Conservation (phyloP, 2,797 vertebrate species). For the Diglossa cyanea region DNA sequence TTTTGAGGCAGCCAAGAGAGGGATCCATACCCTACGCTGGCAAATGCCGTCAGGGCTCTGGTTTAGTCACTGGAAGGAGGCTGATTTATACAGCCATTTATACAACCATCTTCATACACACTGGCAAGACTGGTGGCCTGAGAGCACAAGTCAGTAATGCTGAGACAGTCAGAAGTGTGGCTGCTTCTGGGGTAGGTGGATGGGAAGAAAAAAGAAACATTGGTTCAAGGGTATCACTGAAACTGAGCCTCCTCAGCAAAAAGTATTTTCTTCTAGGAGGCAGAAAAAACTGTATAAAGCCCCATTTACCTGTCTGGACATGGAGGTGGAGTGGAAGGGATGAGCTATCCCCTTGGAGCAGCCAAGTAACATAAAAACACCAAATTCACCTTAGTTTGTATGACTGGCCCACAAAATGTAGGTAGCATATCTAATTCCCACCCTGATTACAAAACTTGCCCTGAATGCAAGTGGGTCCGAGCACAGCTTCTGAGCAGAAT, state of each 20-base stretch:
- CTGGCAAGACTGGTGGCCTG: neutral
- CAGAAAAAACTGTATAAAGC: neutral
- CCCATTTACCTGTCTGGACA: neutral
- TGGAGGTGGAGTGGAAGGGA: neutral
- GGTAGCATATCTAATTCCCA: neutral
- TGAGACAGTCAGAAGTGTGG: neutral
- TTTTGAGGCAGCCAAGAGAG: constrained; percentile 32
- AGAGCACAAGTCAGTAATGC: neutral
- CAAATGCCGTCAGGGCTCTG: neutral
- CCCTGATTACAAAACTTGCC: neutral
- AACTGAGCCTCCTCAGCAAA: neutral
- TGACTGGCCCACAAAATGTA: neutral
- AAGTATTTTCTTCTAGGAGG: neutral
- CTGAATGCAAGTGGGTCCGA: neutral
- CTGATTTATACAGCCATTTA: neutral
- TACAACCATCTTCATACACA: neutral
- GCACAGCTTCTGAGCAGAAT: neutral
- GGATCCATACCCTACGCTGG: neutral
- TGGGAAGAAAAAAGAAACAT: neutral
- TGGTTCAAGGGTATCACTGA: neutral
- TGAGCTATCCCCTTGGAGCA: neutral
- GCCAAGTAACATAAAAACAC: neutral
- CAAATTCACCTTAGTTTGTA: neutral
- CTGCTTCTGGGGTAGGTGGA: neutral
- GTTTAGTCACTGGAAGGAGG: neutral